Percentiles rank a stretch among this genome's conserved stretches.
Conservation (phyloP, 2,888 invertebrate genomes). For the Chouioia cunea region DNA sequence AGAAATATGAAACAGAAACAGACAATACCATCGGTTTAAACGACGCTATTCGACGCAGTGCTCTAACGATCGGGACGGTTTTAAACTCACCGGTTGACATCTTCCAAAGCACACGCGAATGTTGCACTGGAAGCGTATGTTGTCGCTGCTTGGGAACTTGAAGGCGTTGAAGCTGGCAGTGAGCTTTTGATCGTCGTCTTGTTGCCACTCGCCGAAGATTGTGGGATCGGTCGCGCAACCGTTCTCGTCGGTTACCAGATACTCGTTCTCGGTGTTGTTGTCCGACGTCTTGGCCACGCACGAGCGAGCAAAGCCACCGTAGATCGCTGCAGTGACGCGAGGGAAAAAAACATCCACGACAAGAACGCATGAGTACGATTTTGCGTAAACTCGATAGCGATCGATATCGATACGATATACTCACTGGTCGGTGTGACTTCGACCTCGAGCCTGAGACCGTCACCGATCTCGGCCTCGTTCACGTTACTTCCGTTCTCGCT, state of each 20-base stretch:
- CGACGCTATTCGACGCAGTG: too few relatives aligned
- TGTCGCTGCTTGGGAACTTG: conserved; percentile 95
- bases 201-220: conserved; percentile 94
- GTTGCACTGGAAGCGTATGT: conserved; percentile 95
- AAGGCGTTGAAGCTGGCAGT: conserved; percentile 93
- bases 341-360: conserved; percentile 29
- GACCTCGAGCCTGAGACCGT: conserved; percentile 87
- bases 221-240: conserved; percentile 94
- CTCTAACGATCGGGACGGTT: neutral
- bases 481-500: conserved; percentile 89
- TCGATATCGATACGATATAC: conserved; percentile 48
- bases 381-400: neutral
- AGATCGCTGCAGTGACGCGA: conserved; percentile 75
- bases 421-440: conserved; percentile 81
- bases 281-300: conserved; percentile 95
- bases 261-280: conserved; percentile 88
- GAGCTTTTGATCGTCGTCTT: conserved; percentile 87
- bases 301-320: conserved; percentile 93
- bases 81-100: conserved; percentile 89
- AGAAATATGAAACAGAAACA: conserved; percentile 25
- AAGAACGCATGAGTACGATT: neutral
- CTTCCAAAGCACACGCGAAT: conserved; percentile 94
- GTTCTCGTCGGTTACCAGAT: conserved; percentile 92
- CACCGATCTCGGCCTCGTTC: conserved; percentile 91
- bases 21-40: too few relatives aligned